A percentile compares a stretch with the other conserved stretches of the same genome.
Evolutionary conservation across 2,888 invertebrate genomes (phyloP).

Genomic region (Cryptus armator): DNA sequence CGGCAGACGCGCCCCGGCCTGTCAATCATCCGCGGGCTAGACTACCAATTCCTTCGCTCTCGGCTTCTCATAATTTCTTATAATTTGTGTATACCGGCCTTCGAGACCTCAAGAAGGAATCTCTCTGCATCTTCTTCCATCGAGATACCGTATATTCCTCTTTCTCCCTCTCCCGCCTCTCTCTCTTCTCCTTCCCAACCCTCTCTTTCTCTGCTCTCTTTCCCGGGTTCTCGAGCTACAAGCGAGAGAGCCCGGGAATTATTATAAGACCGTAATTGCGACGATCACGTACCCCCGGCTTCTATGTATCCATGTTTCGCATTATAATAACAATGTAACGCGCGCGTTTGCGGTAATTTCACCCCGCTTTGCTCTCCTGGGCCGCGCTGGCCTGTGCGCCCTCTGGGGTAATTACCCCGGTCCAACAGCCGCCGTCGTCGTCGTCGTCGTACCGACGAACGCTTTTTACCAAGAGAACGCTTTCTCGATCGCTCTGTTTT

Average conservation of each 20-base stretch:
- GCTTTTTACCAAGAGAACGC: neutral
- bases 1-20: slow-evolving; percentile 75
- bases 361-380: slow-evolving; percentile 42
- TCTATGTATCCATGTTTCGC: slow-evolving; percentile 83
- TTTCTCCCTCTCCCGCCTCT: slow-evolving; percentile 60
- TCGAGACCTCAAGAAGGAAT: slow-evolving; percentile 61
- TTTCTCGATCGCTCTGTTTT: slow-evolving; percentile 24
- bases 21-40: slow-evolving; percentile 85
- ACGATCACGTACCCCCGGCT: slow-evolving; percentile 83
- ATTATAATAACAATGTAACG: slow-evolving; percentile 85
- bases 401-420: slow-evolving; percentile 52
- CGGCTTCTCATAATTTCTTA: slow-evolving; percentile 83
- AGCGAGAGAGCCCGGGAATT: slow-evolving; percentile 74
- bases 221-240: slow-evolving; percentile 70
- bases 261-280: slow-evolving; percentile 84
- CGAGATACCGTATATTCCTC: slow-evolving; percentile 32
- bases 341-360: slow-evolving; percentile 72
- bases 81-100: slow-evolving; percentile 82
- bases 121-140: slow-evolving; percentile 53
- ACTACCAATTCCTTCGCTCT: slow-evolving; percentile 83
- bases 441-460: slow-evolving; percentile 16
- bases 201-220: slow-evolving; percentile 46
- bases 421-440: slow-evolving; percentile 38
- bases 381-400: slow-evolving; percentile 38
- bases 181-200: slow-evolving; percentile 44